Base-by-base conservation (phyloP, 2,888 invertebrate genomes). In the Hermaeophaga mercurialis region DNA sequence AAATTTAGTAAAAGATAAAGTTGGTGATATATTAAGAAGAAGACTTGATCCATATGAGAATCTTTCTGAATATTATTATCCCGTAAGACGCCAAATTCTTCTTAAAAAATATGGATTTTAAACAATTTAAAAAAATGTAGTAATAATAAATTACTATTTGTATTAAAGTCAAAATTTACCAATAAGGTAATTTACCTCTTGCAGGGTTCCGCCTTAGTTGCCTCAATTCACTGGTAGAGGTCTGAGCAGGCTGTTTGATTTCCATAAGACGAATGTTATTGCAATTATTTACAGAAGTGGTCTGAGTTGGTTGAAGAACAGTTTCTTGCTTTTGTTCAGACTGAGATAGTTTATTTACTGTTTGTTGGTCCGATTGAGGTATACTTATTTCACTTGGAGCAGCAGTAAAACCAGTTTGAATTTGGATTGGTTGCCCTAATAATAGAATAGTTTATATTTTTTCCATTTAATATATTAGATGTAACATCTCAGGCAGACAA, bases 141-240 rank as follows among this genome's bases (percentile, higher is more conserved):
- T n/a, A n/a, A n/a, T n/a, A n/a, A n/a, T n/a, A n/a, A n/a, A n/a
- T n/a, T n/a, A n/a, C n/a, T n/a, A n/a, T n/a, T n/a, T n/a, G n/a
- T n/a, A n/a, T n/a, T n/a, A n/a, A n/a, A n/a, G n/a, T n/a, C n/a
- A n/a, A n/a, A n/a, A n/a, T n/a, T n/a, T n/a, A n/a, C 22, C 3
- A 22, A 22, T 22, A 22, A 22, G 22, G 4, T 46, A 39, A 49
- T 38, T 62, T 62, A 70, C 70, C 68, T 65, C 67, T 67, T 41
- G 58, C 56, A 1, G 63, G 50, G 26, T 68, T 68, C 57, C 68
- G 63, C 48, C 74, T 61, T 45, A 73, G 56, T 56, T 72, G 73
- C 50, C 74, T 64, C 49, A 75, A 64, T 62, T 75, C 74, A 44
- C 72, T 70, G 14, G 72, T 70, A 47, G 65, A 68, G 54, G 65